Conservation (phyloP, 2,888 invertebrate species). For the Pollenia griseotomentosa region DNA sequence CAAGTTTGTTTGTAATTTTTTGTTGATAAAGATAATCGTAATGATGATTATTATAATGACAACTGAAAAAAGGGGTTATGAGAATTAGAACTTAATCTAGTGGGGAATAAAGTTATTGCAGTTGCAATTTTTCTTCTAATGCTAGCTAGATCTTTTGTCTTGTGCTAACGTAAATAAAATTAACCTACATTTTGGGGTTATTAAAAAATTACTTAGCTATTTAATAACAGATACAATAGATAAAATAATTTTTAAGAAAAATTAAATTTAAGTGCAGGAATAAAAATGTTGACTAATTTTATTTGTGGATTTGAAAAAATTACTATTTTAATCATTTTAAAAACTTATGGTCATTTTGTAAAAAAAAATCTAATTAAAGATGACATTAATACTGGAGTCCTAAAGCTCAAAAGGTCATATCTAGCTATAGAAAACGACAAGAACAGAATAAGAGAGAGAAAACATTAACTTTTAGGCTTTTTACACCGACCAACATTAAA, state of each 20-base stretch:
- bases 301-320: too few species aligned
- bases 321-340: too few species aligned
- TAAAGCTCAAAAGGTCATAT: too few species aligned
- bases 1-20: conserved; percentile 57
- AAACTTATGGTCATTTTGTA: too few species aligned
- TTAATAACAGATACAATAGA: conserved; percentile 8
- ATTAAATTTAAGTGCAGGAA: too few species aligned
- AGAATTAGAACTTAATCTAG: conserved; percentile 66
- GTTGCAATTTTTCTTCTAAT: neutral
- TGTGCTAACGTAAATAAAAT: conserved; percentile 32
- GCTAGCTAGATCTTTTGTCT: conserved; percentile 18
- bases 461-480: too few species aligned
- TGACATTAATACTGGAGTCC: too few species aligned
- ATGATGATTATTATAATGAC: conserved; percentile 45
- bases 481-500: too few species aligned
- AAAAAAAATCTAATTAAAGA: too few species aligned
- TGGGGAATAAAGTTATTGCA: conserved; percentile 36
- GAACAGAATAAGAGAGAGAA: too few species aligned
- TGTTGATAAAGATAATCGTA: conserved; percentile 6
- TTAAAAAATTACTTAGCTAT: conserved; percentile 56
- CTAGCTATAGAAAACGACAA: too few species aligned
- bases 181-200: conserved; percentile 52
- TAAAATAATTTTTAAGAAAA: neutral
- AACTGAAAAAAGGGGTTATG: conserved; percentile 62
- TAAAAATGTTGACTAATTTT: too few species aligned